A percentile compares a stretch with the other conserved stretches of the same genome.
These are phyloP conservation scores for Choreutis nemorana DNA, from an alignment of 2,888 invertebrate species.

Conservation along the genomic window DNA sequence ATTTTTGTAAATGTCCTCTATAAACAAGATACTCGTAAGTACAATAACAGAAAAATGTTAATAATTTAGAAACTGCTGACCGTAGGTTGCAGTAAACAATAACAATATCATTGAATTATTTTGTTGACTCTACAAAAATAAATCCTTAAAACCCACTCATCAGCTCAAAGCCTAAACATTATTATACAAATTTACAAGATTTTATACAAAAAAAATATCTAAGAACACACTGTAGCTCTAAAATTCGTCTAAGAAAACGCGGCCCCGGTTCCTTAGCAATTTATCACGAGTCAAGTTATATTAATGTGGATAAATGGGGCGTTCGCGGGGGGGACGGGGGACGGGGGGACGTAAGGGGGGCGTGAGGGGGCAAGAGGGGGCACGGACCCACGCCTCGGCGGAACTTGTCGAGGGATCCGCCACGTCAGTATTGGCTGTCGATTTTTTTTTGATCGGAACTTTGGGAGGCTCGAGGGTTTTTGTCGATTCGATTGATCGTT, in stretches of 20 bases:
- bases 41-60: no score
- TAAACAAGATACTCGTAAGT: no score
- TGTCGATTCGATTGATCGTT: background rate
- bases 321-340: slow-evolving; percentile 16
- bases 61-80: no score
- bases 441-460: slow-evolving; percentile 1
- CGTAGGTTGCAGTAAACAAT: no score
- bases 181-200: no score
- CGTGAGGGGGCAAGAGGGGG: slow-evolving; percentile 16
- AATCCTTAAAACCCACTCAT: no score
- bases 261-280: slow-evolving; percentile 53
- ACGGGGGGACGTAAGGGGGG: slow-evolving; percentile 13
- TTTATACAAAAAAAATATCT: no score
- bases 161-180: no score
- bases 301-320: slow-evolving; percentile 60
- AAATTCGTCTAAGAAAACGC: slow-evolving; percentile 61
- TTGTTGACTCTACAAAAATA: no score
- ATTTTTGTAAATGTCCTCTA: no score
- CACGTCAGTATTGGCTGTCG: slow-evolving; percentile 8
- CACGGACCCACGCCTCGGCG: slow-evolving; percentile 15
- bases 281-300: slow-evolving; percentile 63
- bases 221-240: slow-evolving; percentile 39
- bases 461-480: slow-evolving; percentile 2
- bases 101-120: no score
- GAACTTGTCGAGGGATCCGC: slow-evolving; percentile 10